Evolutionary conservation across 2,888 invertebrate genomes (phyloP).

Genomic region (Melinopterus prodromus): DNA sequence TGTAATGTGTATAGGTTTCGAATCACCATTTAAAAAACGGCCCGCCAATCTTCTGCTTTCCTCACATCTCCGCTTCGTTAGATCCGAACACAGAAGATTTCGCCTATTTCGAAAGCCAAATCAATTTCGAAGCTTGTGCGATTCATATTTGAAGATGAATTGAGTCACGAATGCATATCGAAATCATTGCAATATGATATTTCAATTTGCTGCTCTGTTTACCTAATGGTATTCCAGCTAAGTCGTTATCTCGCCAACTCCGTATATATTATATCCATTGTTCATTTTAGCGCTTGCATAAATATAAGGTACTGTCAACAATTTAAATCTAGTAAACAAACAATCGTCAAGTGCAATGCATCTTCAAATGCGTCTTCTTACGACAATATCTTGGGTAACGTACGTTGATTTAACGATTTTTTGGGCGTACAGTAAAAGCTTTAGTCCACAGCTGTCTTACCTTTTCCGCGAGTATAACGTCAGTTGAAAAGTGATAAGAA

Average conservation of each 20-base stretch:
- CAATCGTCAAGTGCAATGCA: background rate
- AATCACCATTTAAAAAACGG: background rate
- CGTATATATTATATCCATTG: background rate
- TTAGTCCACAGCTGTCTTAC: background rate
- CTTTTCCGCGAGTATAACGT: background rate
- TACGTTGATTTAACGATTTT: background rate
- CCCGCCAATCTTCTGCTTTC: background rate
- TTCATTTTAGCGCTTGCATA: background rate
- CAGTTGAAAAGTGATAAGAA: background rate
- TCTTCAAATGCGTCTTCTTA: background rate
- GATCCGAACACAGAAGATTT: background rate
- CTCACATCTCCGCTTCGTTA: background rate
- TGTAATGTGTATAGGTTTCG: background rate
- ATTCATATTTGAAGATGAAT: background rate
- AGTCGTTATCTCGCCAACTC: background rate
- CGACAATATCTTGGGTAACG: background rate
- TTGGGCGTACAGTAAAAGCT: background rate
- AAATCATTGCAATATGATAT: background rate
- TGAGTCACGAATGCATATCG: background rate
- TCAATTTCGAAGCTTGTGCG: background rate
- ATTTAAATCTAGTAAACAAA: background rate
- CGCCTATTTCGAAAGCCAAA: background rate
- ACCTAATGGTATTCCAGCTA: slow-evolving; percentile 4
- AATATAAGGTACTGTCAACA: background rate
- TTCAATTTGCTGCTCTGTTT: slow-evolving; percentile 4